Base-by-base conservation (phyloP, 2,888 invertebrate species). In the Microplitis manilae region DNA sequence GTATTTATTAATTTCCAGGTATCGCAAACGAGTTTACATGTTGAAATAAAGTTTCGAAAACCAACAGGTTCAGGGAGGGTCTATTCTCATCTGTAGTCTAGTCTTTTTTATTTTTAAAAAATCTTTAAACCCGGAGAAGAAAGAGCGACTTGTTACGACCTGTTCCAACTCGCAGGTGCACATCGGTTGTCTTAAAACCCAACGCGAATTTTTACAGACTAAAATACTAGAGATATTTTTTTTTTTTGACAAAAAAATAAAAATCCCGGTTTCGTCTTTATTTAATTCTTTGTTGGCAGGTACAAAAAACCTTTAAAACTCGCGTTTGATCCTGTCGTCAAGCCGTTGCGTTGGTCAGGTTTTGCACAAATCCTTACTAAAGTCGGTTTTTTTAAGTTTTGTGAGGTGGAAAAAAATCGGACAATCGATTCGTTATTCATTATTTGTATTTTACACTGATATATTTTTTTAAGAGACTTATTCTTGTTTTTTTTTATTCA, bases 141-240 rank as follows among this genome's bases (percentile, higher is more conserved):
- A 50, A 76, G 79, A 83, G 81, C 85, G 86, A 88, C 88, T 87
- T 87, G 88, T 82, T 85, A 85, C 83, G 86, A 87, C 88, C 88
- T 88, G 88, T 86, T 87, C 83, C 82, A 79, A 83, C 87, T 85
- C 82, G 87, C 88, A 89, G 88, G 88, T 88, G 83, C 77, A 81
- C 77, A 75, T 30, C 30, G 30, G 30, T 30, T 68, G 60, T 68
- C 69, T 68, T 69, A 68, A 9, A 50, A 6, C 13, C 20, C 30
- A 30, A 15, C 2, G 9, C 40, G 40, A 9, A 68, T 68, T 68
- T 15, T 41, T 20, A 15, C 5, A 68, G 41, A 41, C 50, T 40
- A 50, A 41, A 41, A 15, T n/a, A 39, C 38, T 39, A 15, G 40
- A 7, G 17, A 41, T 68, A 2, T 41, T 17, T 50, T 50, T 17